These are phyloP conservation scores for Andrena flavipes DNA, from an alignment of 2,888 invertebrate genomes.

Conservation along the genomic window DNA sequence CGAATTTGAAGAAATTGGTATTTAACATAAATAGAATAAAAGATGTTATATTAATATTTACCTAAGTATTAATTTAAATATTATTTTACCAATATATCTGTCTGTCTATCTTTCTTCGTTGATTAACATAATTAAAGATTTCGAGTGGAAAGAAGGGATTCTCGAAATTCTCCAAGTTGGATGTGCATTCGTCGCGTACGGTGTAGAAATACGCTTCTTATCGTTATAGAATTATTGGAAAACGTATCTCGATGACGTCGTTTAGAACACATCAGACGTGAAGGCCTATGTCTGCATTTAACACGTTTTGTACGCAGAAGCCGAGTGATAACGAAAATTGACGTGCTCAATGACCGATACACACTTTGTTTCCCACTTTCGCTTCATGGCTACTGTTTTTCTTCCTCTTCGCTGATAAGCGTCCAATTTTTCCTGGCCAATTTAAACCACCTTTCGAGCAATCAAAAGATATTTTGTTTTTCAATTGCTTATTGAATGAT, in stretches of 20 bases:
- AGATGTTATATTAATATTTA: no score
- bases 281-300: conserved; percentile 12
- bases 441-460: neutral
- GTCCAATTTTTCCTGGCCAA: neutral
- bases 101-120: no score
- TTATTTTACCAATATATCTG: no score
- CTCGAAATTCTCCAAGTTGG: neutral
- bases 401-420: conserved; percentile 7
- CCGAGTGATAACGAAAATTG: conserved; percentile 4
- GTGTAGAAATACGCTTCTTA: neutral
- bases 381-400: neutral
- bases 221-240: neutral
- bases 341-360: conserved; percentile 17
- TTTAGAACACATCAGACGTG: neutral
- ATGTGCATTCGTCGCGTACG: neutral
- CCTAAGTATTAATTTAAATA: no score
- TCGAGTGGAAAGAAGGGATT: neutral
- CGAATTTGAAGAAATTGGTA: no score
- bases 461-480: neutral
- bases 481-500: neutral
- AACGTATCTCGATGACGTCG: neutral
- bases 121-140: no score
- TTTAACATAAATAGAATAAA: no score
- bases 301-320: conserved; percentile 23
- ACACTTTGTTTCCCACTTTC: neutral